phyloP scores from a whole-genome alignment of 2,797 vertebrate species.

The Corythornis leucogaster region DNA sequence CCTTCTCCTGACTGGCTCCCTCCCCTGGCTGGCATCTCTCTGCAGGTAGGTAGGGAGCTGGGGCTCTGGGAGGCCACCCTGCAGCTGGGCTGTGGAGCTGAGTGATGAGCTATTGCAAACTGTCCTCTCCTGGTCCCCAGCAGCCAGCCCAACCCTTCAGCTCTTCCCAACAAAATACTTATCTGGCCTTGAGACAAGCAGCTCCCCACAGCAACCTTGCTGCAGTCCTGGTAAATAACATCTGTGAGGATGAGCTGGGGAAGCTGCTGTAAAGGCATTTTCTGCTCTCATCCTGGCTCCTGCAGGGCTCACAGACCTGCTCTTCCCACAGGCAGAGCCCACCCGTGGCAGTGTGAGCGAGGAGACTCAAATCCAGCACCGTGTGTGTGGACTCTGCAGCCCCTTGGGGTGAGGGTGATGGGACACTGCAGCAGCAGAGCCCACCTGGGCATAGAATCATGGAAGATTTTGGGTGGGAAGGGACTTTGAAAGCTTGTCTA shows the following conservation, averaged over 20 bases:
- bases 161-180: neutral
- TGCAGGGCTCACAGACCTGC: fast-evolving
- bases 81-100: neutral
- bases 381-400: fast-evolving
- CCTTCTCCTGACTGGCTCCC: fast-evolving
- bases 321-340: neutral
- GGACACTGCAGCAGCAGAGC: neutral
- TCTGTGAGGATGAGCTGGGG: neutral
- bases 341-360: fast-evolving
- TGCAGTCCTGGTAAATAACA: neutral
- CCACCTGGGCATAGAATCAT: neutral
- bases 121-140: neutral
- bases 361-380: neutral
- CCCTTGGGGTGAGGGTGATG: fast-evolving
- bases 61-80: fast-evolving
- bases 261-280: neutral
- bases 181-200: neutral
- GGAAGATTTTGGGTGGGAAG: neutral
- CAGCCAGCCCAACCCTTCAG: neutral
- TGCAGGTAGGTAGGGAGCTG: fast-evolving
- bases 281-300: neutral
- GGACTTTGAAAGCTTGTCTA: too few relatives aligned
- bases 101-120: fast-evolving
- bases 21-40: neutral
- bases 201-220: neutral